Conservation (phyloP, 2,797 vertebrate species). For the Columba guinea region DNA sequence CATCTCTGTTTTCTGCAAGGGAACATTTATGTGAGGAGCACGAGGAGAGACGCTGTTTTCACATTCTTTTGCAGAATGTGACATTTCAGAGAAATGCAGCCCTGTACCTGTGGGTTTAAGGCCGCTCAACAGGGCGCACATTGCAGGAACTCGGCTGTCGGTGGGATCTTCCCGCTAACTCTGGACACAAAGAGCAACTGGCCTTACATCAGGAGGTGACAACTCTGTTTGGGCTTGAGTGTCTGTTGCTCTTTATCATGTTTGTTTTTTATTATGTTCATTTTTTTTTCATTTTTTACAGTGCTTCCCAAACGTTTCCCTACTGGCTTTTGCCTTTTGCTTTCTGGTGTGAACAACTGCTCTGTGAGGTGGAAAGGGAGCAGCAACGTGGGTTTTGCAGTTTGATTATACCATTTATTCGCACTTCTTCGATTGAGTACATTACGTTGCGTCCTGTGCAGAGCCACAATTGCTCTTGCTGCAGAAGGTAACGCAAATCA, state of each 20-base stretch:
- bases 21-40: not conserved
- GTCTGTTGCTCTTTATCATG: not conserved
- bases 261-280: not conserved
- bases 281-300: not conserved
- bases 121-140: accelerated
- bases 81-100: not conserved
- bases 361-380: not conserved
- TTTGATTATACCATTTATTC: not conserved
- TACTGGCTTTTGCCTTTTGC: not conserved
- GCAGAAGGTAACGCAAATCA: slow-evolving; percentile 49
- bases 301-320: not conserved
- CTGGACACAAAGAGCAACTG: not conserved
- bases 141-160: not conserved
- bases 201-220: accelerated
- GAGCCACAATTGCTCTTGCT: slow-evolving; percentile 28
- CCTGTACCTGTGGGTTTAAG: not conserved
- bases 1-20: slow-evolving; percentile 15
- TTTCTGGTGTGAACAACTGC: not conserved
- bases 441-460: not conserved
- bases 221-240: not conserved
- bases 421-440: accelerated
- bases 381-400: not conserved
- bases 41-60: not conserved
- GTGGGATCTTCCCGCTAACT: not conserved
- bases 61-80: not conserved